Evolutionary conservation across 2,113 vertebrate species (phyloP), one percentile per base, ranked within the genome.

Genomic region (Labrus mixtus): DNA sequence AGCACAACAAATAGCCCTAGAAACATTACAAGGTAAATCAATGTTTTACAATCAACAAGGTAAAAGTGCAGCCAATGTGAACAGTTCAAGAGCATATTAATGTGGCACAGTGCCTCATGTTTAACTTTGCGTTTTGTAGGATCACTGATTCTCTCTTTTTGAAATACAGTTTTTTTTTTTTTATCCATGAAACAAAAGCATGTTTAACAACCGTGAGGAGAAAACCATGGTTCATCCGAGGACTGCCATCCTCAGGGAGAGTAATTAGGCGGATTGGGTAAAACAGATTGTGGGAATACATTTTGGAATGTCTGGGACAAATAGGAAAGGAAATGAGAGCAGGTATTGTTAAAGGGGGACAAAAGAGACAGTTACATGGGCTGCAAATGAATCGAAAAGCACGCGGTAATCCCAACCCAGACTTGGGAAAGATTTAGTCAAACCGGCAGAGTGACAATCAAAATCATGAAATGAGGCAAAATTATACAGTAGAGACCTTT

Each of bases 181-280:
- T 7, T 6, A 29, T 45, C 45, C 25, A 43, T 5, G 53, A 83
- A 54, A 53, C 84, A 76, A 19, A 85, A 65, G 59, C 63, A 57
- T 60, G 54, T 67, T 72, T 67, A 79, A 48, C 46, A 74, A 73
- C 72, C 19, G 8, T 56, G 20, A 45, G 15, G 51, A 70, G 65
- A 65, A 78, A 82, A 53, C 50, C 62, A 10, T 29, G 55, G 66
- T 87, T 86, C 81, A 75, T 81, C 73, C 64, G 4, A 78, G 86
- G 72, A 83, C 81, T 73, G 37, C 19, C 63, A 48, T 78, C 60
- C 80, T 70, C 63, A 54, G 54, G 70, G 70, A 81, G 74, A 61
- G 65, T 82, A 73, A 87, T 89, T 87, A 87, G 19, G 62, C 13
- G 22, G 69, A 85, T 65, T 72, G 51, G 61, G 46, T 82, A 46